phyloP scores from a whole-genome alignment of 64 coral and sea anemone genomes.

The Acropora yongei region DNA sequence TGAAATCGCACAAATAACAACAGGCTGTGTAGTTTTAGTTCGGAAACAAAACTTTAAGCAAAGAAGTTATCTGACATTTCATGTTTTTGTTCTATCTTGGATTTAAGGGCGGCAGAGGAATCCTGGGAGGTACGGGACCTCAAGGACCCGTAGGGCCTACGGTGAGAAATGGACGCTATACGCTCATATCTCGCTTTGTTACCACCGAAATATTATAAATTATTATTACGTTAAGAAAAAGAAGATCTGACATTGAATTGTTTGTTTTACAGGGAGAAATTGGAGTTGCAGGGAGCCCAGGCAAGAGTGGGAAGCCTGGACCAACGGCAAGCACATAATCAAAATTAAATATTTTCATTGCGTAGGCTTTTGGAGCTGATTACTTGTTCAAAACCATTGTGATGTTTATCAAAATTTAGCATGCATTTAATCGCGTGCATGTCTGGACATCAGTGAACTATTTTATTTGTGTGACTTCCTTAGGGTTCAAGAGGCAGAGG shows the following conservation, averaged over 20 bases:
- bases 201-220: neutral
- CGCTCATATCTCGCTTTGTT: neutral
- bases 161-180: neutral
- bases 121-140: slow-evolving; percentile 17
- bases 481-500: neutral
- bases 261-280: slow-evolving; percentile 28
- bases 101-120: slow-evolving; percentile 11
- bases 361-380: no score
- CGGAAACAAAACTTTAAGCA: neutral
- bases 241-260: neutral
- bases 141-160: neutral
- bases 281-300: neutral
- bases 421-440: no score
- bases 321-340: neutral
- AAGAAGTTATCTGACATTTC: neutral
- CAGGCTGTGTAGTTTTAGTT: neutral
- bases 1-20: neutral
- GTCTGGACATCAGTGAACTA: no score
- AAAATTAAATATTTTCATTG: no score
- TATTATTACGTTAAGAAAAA: neutral
- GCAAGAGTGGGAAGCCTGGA: slow-evolving; percentile 13
- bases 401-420: no score
- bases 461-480: neutral
- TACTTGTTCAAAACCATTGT: no score
- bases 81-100: neutral